Evolutionary conservation across 2,888 invertebrate genomes (phyloP).

Genomic region (Oeneis ivallda): DNA sequence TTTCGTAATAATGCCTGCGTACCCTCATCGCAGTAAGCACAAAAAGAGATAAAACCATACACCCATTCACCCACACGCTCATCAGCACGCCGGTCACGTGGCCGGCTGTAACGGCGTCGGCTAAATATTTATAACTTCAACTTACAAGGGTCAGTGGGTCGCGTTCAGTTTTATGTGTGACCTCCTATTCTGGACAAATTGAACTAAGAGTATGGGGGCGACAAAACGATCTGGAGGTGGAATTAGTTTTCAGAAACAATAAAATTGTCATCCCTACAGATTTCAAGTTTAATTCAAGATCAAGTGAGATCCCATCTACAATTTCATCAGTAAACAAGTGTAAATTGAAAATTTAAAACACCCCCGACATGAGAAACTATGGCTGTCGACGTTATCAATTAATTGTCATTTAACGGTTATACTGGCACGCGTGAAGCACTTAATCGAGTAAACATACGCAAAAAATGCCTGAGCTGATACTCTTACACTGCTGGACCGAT

Average conservation of each 20-base stretch:
- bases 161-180: slow-evolving; percentile 18
- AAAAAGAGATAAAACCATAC: slow-evolving; percentile 20
- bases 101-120: slow-evolving; percentile 19
- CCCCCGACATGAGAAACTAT: no score
- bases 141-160: slow-evolving; percentile 24
- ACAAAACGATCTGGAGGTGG: not conserved
- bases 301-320: no score
- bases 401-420: no score
- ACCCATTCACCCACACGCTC: not conserved
- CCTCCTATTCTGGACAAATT: not conserved
- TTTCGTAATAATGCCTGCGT: not conserved
- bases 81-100: slow-evolving; percentile 28
- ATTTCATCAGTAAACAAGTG: no score
- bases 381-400: no score
- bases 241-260: not conserved
- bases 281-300: no score
- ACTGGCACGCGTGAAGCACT: no score
- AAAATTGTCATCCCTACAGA: no score
- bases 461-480: no score
- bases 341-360: no score
- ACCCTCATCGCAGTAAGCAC: slow-evolving; percentile 11
- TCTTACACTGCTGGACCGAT: no score
- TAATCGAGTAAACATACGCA: no score
- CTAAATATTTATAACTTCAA: slow-evolving; percentile 33
- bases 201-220: slow-evolving; percentile 1